phyloP scores from a whole-genome alignment of 1,140 invertebrate genomes.

The Eriosoma lanigerum region DNA sequence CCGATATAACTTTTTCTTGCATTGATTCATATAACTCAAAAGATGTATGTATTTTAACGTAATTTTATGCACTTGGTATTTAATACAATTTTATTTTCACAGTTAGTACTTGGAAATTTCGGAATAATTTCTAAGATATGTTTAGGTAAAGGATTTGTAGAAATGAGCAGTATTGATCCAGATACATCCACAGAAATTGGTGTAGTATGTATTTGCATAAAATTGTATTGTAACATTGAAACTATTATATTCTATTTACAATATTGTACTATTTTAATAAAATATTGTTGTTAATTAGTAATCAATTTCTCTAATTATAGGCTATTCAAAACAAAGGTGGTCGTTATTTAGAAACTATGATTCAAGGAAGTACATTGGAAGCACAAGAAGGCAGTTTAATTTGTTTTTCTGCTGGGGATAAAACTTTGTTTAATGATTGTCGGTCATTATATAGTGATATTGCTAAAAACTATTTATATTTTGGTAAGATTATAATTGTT shows the following conservation, averaged over 20 bases:
- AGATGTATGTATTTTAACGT: slow-evolving; percentile 70
- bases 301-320: slow-evolving; percentile 55
- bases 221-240: too few relatives aligned
- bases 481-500: slow-evolving; percentile 63
- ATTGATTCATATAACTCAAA: slow-evolving; percentile 88
- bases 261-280: too few relatives aligned
- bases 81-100: slow-evolving; percentile 56
- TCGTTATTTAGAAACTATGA: slow-evolving; percentile 86
- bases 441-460: slow-evolving; percentile 90
- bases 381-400: slow-evolving; percentile 86
- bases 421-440: slow-evolving; percentile 86
- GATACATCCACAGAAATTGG: slow-evolving; percentile 87
- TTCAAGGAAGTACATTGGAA: slow-evolving; percentile 82
- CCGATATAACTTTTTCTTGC: slow-evolving; percentile 94
- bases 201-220: too few relatives aligned
- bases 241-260: too few relatives aligned
- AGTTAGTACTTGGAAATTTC: slow-evolving; percentile 93
- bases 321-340: slow-evolving; percentile 85
- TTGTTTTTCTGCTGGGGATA: slow-evolving; percentile 85
- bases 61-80: not conserved
- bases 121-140: slow-evolving; percentile 70
- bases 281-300: not conserved
- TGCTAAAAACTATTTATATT: slow-evolving; percentile 86
- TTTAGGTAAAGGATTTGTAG: slow-evolving; percentile 85
- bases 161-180: slow-evolving; percentile 93